A percentile compares a stretch with the other conserved stretches of the same genome.
Conservation (phyloP, 1,140 invertebrate species). For the Papilio helenus region DNA sequence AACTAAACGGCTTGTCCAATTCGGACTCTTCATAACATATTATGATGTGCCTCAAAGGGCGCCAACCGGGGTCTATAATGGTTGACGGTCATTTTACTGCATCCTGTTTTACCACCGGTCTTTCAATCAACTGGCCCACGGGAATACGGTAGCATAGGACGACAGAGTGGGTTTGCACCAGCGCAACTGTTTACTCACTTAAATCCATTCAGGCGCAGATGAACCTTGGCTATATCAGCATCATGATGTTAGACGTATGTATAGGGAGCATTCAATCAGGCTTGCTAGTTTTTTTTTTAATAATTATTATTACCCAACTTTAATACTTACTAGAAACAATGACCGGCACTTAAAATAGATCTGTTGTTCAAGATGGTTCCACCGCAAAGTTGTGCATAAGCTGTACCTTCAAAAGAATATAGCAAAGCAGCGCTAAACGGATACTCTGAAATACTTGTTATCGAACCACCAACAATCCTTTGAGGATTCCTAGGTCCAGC, state of each 20-base stretch:
- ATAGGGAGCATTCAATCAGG: too few species aligned
- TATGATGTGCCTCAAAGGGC: neutral
- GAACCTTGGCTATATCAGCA: neutral
- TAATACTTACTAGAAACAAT: conserved; percentile 61
- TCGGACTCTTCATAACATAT: too few species aligned
- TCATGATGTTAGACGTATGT: too few species aligned
- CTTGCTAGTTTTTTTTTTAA: too few species aligned
- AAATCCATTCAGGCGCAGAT: too few species aligned
- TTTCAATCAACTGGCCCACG: neutral
- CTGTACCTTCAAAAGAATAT: neutral
- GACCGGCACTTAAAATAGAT: conserved; percentile 54
- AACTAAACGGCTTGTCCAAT: too few species aligned
- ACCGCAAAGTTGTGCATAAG: conserved; percentile 49
- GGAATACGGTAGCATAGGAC: neutral
- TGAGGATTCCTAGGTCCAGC: conserved; percentile 31
- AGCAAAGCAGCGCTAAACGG: conserved; percentile 49
- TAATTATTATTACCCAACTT: too few species aligned
- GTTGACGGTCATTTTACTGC: neutral
- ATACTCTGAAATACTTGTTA: conserved; percentile 51
- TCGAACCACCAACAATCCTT: conserved; percentile 55
- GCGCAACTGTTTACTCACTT: neutral
- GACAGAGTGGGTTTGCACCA: neutral
- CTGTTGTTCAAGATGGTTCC: conserved; percentile 56
- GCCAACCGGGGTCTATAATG: neutral
- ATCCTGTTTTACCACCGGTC: neutral